Base-by-base conservation (phyloP, 92 coral and sea anemone species). In the Porites rus region DNA sequence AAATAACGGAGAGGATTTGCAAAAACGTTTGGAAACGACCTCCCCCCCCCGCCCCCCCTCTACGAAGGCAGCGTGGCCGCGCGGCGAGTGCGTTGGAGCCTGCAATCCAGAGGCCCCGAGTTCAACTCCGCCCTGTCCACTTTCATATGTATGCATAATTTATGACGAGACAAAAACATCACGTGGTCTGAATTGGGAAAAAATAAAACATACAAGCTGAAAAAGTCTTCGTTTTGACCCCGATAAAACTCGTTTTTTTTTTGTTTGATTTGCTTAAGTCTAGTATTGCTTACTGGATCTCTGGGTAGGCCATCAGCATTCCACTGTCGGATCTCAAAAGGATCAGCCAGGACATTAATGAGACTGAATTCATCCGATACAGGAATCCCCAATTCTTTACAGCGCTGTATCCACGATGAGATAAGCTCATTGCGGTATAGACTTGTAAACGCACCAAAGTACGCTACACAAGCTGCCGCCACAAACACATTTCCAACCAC, bases 381-480 rank as follows among this genome's bases (percentile, higher is more conserved):
- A 7, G 99, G 99, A 51, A 97, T 93, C 82, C 80, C 96, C 73
- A 95, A 90, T 38, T 93, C 99, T 70, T 94, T 95, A 65, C 99
- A 97, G 43, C 91, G 98, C 25, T 80, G 89, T 17, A 97, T 97
- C 99, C 99, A 97, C 12, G 91, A 94, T 8, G 98, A 93, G 18
- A 97, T 89, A 25, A 97, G 90, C 94, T 97, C 99, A 20, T 93
- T 91, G 62, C 99, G 91, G 83, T 97, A 97, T 31, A 78, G 89
- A 70, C 95, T 95, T 7, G 99, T 97, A 78, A 97, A 97, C 38
- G 99, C 99, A 12, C 99, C 99, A 82, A 93, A 95, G 60, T 97
- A 97, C 10, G 99, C 99, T 38, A 97, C 99, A 59, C 97, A 97
- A 50, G 99, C 99, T 13, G 99, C 99, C 3, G 99, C 99, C 19